Evolutionary conservation across 2,113 vertebrate species (phyloP), one percentile per base, ranked within the genome.

Genomic region (Rhegmatorhina hoffmannsi): DNA sequence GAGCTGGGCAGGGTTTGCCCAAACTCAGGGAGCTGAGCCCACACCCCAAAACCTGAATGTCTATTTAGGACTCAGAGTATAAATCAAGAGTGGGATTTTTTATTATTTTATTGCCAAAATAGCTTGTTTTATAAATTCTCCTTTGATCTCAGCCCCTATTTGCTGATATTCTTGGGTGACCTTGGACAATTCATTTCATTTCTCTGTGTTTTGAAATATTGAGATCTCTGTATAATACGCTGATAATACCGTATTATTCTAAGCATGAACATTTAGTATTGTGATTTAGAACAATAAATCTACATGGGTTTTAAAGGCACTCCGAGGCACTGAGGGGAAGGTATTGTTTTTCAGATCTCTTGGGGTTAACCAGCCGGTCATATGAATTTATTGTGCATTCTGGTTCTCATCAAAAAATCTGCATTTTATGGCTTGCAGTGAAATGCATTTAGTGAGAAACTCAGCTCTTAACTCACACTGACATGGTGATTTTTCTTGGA

Each of bases 201-300:
- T 92, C 84, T 78, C 40, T 14, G 2, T 55, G 69, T 79, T 91
- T 78, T 92, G 80, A 92, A 94, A 95, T 91, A 89, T 11, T 79
- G 89, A 52, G 84, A 92, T 92, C 15, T 0, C 81, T 94, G 1
- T 44, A 66, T 89, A 90, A 91, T 87, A 40, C 0, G 5, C 46
- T 80, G 92, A 96, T 95, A 92, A 94, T 87, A 79, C 68, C 4
- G 0, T 93, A 86, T 96, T 95, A 93, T 92, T 95, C 96, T 94
- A 72, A 96, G 92, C 25, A 1, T 82, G 94, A 92, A 94, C 91
- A 46, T 92, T 96, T 95, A 94, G 89, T 33, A 95, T 96, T 96
- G 92, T 95, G 96, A 88, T 87, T 94, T 64, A 91, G 92, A 87
- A 95, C 94, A 96, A 95, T 96, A 94, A 94, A 97, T 96, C 95